Base-by-base conservation (phyloP, 2,113 vertebrate species). In the Prietella phreatophila region DNA sequence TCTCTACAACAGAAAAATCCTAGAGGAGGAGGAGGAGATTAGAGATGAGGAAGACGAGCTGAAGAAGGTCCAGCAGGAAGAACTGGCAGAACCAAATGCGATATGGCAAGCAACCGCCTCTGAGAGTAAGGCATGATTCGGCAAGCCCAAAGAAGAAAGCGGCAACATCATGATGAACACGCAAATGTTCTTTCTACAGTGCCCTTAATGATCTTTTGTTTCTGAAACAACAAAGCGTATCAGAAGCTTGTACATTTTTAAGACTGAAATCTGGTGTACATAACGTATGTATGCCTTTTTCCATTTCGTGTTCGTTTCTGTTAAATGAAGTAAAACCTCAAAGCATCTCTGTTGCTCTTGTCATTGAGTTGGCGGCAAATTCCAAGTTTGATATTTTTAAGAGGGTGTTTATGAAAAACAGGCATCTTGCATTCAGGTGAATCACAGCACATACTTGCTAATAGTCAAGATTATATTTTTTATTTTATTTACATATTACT, bases 111-210 rank as follows among this genome's bases (percentile, higher is more conserved):
- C 96, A 95, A 97, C 97, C 73, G 92, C 94, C 88, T 94, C 90
- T 0, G 96, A 97, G 92, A 97, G 96, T 95, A 98, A 97, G 97
- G 98, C 97, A 94, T 98, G 97, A 98, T 96, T 91, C 88, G 91
- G 39, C 79, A 22, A 63, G 83, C 84, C 84, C 53, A 84, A 61
- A 87, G 87, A 83, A 83, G 86, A 88, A 90, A 92, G 89, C 85
- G 80, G 88, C 86, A 89, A 73, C 85, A 63, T 58, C 55, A 55
- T 86, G 86, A 92, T 91, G 89, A 90, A 88, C 87, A 82, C 13
- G 47, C n/a, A 85, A 25, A 71, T 63, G 84, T 86, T 85, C 83
- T 73, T 76, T 88, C 83, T 88, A 75, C 87, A 88, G 87, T 89
- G 89, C 83, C 89, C 89, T 90, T 90, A 87, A 89, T 73, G 65